phyloP scores from a whole-genome alignment of 2,113 vertebrate genomes.

The Dissostichus mawsoni region DNA sequence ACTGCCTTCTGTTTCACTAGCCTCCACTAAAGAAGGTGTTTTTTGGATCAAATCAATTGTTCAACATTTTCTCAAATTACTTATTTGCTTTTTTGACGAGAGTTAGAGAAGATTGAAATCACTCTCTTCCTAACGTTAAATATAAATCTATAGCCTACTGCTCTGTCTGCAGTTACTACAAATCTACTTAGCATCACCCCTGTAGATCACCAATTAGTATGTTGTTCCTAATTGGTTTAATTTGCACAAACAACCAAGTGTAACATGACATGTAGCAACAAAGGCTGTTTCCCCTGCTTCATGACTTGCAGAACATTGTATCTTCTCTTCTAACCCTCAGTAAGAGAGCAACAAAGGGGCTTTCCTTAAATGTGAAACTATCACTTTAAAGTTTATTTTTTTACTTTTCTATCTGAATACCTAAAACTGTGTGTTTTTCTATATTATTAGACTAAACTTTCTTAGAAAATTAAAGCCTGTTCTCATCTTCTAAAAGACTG shows the following conservation, averaged over 20 bases:
- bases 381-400: not conserved
- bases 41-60: not conserved
- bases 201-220: not conserved
- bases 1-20: not conserved
- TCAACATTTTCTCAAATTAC: not conserved
- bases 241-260: not conserved
- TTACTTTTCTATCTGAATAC: not conserved
- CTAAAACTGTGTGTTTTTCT: not conserved
- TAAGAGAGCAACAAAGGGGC: not conserved
- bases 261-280: not conserved
- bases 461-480: not conserved
- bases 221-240: not conserved
- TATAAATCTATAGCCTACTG: not conserved
- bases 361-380: not conserved
- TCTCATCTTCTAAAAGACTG: not conserved
- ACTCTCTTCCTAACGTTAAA: not conserved
- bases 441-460: not conserved
- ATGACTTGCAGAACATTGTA: not conserved
- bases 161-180: not conserved
- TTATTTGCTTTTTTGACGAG: not conserved
- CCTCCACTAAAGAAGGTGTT: not conserved
- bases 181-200: not conserved
- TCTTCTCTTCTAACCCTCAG: not conserved
- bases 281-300: not conserved
- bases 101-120: not conserved